phyloP scores from a whole-genome alignment of 2,113 vertebrate genomes.

The Glaucomys volans region DNA sequence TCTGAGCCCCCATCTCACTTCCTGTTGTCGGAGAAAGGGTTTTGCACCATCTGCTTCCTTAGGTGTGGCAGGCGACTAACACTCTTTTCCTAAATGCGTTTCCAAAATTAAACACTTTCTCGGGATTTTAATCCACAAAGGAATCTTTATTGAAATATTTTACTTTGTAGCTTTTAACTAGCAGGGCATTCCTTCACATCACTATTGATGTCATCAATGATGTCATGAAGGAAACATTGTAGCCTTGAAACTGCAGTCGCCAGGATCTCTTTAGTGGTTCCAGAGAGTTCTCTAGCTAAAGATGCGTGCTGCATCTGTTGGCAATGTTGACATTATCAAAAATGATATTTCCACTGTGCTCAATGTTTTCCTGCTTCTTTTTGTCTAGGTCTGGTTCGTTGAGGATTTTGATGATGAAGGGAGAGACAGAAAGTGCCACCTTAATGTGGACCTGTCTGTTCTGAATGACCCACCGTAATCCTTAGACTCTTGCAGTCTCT shows the following conservation, averaged over 20 bases:
- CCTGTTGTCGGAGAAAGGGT: neutral
- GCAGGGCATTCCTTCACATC: conserved; percentile 84
- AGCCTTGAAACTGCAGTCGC: conserved; percentile 89
- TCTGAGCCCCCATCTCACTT: neutral
- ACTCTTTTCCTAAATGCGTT: neutral
- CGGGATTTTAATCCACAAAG: neutral
- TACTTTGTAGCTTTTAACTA: conserved; percentile 73
- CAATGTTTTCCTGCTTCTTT: conserved; percentile 92
- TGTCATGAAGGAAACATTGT: conserved; percentile 54
- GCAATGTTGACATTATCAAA: conserved; percentile 86
- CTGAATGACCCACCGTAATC: conserved; percentile 86
- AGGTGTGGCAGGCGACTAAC: neutral
- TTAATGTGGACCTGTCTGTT: conserved; percentile 88
- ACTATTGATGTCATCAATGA: conserved; percentile 81
- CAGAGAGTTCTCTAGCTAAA: conserved; percentile 86
- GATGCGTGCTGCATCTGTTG: conserved; percentile 80
- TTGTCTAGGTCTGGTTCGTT: conserved; percentile 89
- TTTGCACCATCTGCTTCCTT: neutral
- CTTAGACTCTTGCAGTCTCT: conserved; percentile 89
- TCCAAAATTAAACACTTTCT: conserved; percentile 52
- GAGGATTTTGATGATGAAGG: conserved; percentile 89
- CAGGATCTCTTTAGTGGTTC: conserved; percentile 89
- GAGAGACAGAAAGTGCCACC: conserved; percentile 87
- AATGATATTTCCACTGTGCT: conserved; percentile 86
- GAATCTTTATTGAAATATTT: conserved; percentile 3